phyloP scores from a whole-genome alignment of 2,113 vertebrate genomes.

The Stegostoma tigrinum region DNA sequence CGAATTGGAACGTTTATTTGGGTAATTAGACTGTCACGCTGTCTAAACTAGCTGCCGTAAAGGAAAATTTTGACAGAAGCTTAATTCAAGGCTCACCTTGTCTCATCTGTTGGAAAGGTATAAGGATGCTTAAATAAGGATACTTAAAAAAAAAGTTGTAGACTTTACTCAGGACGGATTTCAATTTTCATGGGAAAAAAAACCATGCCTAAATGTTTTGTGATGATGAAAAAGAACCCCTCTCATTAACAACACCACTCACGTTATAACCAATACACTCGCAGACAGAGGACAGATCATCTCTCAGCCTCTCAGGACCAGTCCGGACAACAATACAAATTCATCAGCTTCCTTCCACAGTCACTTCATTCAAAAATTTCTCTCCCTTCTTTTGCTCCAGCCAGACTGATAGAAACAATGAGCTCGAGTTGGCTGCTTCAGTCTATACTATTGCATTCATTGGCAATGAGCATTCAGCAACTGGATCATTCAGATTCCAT shows the following conservation, averaged over 20 bases:
- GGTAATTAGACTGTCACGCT: too few species aligned
- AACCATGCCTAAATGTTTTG: not conserved
- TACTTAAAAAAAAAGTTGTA: not conserved
- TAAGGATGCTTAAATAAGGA: not conserved
- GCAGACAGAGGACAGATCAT: not conserved
- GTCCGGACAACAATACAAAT: not conserved
- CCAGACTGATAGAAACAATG: not conserved
- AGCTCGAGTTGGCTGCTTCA: not conserved
- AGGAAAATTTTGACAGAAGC: not conserved
- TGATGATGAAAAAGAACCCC: not conserved
- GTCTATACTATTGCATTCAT: too few species aligned
- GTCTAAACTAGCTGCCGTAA: not conserved
- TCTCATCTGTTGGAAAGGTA: not conserved
- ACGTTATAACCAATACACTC: not conserved
- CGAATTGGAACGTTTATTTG: not conserved
- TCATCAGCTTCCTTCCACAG: not conserved
- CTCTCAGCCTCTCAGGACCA: not conserved
- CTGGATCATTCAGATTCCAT: not conserved
- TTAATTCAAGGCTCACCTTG: not conserved
- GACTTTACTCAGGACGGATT: not conserved
- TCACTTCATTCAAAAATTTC: not conserved
- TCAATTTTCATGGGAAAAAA: too few species aligned
- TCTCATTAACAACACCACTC: not conserved
- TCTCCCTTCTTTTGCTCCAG: not conserved
- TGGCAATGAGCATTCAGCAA: not conserved